A percentile compares a stretch with the other conserved stretches of the same genome.
Conservation (phyloP, 1,140 invertebrate species). For the Episyrphus balteatus region DNA sequence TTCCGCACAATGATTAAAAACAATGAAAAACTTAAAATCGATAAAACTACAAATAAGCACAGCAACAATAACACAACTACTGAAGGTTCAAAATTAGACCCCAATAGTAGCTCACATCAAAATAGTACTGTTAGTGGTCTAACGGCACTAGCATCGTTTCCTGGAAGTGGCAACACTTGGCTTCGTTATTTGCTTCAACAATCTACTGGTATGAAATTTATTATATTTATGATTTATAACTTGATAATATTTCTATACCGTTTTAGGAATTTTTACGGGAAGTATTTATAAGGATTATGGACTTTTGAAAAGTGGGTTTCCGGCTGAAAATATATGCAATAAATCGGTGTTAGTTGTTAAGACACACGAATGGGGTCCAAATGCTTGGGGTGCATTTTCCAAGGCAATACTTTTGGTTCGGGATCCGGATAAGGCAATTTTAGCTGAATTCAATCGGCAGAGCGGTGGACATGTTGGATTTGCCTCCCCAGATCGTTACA, state of each 20-base stretch:
- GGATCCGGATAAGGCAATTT: conserved; percentile 57
- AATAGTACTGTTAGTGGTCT: conserved; percentile 22
- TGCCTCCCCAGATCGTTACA: conserved; percentile 51
- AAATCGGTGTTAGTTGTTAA: conserved; percentile 67
- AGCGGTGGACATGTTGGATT: conserved; percentile 60
- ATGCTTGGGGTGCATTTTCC: conserved; percentile 46
- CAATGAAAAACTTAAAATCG: conserved; percentile 40
- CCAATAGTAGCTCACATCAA: too few species aligned
- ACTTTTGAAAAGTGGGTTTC: conserved; percentile 62
- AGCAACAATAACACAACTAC: not conserved
- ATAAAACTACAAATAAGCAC: conserved; percentile 21
- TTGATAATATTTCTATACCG: not conserved
- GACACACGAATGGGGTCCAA: conserved; percentile 61
- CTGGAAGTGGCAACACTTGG: conserved; percentile 74
- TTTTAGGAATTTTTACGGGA: conserved; percentile 55
- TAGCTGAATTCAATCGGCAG: conserved; percentile 60
- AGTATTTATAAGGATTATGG: conserved; percentile 69
- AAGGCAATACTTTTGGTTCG: conserved; percentile 58
- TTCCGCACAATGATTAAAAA: conserved; percentile 35
- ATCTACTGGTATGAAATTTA: conserved; percentile 49
- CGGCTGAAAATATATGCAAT: conserved; percentile 62
- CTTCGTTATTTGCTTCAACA: conserved; percentile 64
- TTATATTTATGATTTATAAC: not conserved
- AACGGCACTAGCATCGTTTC: conserved; percentile 59
- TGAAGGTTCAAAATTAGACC: too few species aligned